Conservation (phyloP, 35 echinoderm and acorn worm species). For the Holothuria glaberrima region DNA sequence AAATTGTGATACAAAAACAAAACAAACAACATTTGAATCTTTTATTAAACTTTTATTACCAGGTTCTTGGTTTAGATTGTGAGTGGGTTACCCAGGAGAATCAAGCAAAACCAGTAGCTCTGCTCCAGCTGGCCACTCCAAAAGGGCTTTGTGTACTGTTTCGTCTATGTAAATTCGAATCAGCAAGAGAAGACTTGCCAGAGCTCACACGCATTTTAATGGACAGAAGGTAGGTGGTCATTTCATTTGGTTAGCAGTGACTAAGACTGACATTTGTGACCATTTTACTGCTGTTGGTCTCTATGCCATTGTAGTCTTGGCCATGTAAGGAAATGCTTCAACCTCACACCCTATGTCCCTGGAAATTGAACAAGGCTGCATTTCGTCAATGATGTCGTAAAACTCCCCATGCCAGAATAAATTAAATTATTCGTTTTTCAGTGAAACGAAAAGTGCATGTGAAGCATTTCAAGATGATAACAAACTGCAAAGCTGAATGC, state of each 20-base stretch:
- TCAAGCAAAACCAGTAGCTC: slow-evolving; percentile 61
- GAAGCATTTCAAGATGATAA: too few species aligned
- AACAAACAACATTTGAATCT: too few species aligned
- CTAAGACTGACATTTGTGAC: neutral
- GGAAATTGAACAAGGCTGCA: too few species aligned
- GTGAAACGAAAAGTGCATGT: too few species aligned
- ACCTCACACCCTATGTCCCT: too few species aligned
- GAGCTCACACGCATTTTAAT: slow-evolving; percentile 35
- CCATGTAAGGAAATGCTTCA: too few species aligned
- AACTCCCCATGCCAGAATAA: too few species aligned
- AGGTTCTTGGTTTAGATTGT: slow-evolving; percentile 97
- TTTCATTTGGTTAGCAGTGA: neutral
- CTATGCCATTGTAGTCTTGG: too few species aligned
- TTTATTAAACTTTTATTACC: neutral
- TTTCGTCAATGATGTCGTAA: too few species aligned
- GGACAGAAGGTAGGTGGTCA: slow-evolving; percentile 66
- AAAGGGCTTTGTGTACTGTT: slow-evolving; percentile 63
- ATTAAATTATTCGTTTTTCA: too few species aligned
- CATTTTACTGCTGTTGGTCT: neutral
- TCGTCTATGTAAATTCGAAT: slow-evolving; percentile 54
- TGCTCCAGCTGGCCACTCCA: slow-evolving; percentile 77
- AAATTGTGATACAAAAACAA: too few species aligned
- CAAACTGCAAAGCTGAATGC: too few species aligned
- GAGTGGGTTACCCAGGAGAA: slow-evolving; percentile 75
- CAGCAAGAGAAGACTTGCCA: neutral